A percentile compares a stretch with the other conserved stretches of the same genome.
These are phyloP conservation scores for Aphyosemion australe DNA, from an alignment of 2,113 vertebrate genomes.

Conservation along the genomic window DNA sequence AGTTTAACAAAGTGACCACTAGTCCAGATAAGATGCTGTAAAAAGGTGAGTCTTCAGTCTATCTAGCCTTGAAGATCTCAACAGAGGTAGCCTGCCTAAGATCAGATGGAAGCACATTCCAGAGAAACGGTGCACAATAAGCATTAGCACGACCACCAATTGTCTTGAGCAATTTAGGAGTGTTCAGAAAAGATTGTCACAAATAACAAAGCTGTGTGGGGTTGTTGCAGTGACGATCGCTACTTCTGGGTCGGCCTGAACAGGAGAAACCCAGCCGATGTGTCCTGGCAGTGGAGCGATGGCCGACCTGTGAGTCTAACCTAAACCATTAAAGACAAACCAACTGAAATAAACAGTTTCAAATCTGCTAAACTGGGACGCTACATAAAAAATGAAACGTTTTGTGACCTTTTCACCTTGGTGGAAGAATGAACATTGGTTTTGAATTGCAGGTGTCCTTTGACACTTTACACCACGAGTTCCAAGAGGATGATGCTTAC, in stretches of 20 bases:
- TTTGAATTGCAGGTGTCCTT: slow-evolving; percentile 82
- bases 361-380: too few species aligned
- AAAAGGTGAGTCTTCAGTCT: too few species aligned
- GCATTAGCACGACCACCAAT: too few species aligned
- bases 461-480: slow-evolving; percentile 79
- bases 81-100: too few species aligned
- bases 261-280: slow-evolving; percentile 87
- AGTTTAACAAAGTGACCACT: too few species aligned
- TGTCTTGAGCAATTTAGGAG: too few species aligned
- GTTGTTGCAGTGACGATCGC: slow-evolving; percentile 79
- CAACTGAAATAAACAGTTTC: neutral
- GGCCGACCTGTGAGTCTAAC: slow-evolving; percentile 84
- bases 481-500: slow-evolving; percentile 86
- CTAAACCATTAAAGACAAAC: neutral
- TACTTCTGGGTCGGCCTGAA: slow-evolving; percentile 96
- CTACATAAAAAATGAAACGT: too few species aligned
- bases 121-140: too few species aligned
- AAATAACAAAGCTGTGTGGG: neutral
- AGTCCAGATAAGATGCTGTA: too few species aligned
- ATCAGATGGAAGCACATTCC: too few species aligned
- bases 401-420: too few species aligned
- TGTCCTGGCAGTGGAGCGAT: slow-evolving; percentile 95
- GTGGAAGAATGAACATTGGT: neutral
- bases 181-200: neutral
- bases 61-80: too few species aligned